Percentiles rank a stretch among this genome's conserved stretches.
These are phyloP conservation scores for Mus spretus DNA, from an alignment of 2,797 vertebrate genomes.

Conservation along the genomic window DNA sequence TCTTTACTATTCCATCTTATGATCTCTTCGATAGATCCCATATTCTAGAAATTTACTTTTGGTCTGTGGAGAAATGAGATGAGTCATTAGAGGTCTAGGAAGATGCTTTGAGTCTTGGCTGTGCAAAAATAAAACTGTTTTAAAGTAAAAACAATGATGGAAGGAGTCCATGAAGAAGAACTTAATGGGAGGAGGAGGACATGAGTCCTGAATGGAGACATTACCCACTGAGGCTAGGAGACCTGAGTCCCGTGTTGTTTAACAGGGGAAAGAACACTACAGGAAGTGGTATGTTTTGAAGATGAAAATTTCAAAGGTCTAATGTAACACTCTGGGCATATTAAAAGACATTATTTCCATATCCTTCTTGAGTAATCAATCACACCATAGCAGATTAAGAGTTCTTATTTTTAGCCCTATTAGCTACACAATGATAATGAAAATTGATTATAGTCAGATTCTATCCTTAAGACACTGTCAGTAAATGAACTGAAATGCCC, in stretches of 20 bases:
- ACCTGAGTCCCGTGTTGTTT: slow-evolving; percentile 52
- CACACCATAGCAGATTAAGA: slow-evolving; percentile 85
- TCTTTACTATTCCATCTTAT: neutral
- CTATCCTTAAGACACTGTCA: slow-evolving; percentile 85
- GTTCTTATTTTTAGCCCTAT: slow-evolving; percentile 88
- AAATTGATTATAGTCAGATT: slow-evolving; percentile 88
- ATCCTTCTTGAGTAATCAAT: slow-evolving; percentile 86
- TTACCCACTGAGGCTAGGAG: slow-evolving; percentile 29
- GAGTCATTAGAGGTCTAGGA: neutral
- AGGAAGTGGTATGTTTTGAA: slow-evolving; percentile 72
- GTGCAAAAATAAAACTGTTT: slow-evolving; percentile 18
- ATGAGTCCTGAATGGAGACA: slow-evolving; percentile 41
- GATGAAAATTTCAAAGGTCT: slow-evolving; percentile 77
- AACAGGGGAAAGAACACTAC: slow-evolving; percentile 68
- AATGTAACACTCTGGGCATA: slow-evolving; percentile 79
- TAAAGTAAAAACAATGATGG: slow-evolving; percentile 49
- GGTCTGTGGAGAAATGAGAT: neutral
- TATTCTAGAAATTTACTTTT: neutral
- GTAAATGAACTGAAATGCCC: slow-evolving; percentile 82
- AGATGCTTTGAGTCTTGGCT: slow-evolving; percentile 44
- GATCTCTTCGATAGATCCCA: neutral
- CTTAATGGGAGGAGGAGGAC: neutral
- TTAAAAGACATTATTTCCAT: slow-evolving; percentile 86
- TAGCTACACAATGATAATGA: slow-evolving; percentile 88
- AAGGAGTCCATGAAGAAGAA: slow-evolving; percentile 31